These are phyloP conservation scores for Megastigmus dorsalis DNA, from an alignment of 2,888 invertebrate species.

Conservation along the genomic window DNA sequence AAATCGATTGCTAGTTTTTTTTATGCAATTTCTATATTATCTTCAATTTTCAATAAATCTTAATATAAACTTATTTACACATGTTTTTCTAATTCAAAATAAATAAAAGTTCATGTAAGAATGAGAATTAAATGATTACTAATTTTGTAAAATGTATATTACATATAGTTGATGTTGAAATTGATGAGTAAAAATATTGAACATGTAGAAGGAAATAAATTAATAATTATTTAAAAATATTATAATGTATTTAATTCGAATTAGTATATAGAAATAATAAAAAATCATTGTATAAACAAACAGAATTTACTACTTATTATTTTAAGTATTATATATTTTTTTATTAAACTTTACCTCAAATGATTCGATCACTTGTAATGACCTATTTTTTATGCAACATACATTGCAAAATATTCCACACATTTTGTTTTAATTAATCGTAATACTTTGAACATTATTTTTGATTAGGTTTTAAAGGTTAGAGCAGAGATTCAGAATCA, in stretches of 20 bases:
- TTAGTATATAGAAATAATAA: too few relatives aligned
- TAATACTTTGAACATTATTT: not conserved
- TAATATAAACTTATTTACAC: too few relatives aligned
- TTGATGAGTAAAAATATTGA: too few relatives aligned
- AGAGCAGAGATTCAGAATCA: too few relatives aligned
- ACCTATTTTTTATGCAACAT: not conserved
- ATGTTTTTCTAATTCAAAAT: too few relatives aligned
- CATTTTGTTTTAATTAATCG: slow-evolving; percentile 34
- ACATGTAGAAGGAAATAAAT: too few relatives aligned
- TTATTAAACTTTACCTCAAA: slow-evolving; percentile 43
- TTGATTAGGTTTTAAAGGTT: slow-evolving; percentile 23
- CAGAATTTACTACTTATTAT: too few relatives aligned
- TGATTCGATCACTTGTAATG: not conserved
- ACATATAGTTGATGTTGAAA: not conserved
- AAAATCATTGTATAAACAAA: too few relatives aligned
- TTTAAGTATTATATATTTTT: too few relatives aligned
- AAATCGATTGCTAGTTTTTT: too few relatives aligned
- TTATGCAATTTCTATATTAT: not conserved
- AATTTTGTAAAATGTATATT: not conserved
- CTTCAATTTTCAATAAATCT: not conserved
- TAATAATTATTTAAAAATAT: not conserved
- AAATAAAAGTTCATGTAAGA: not conserved
- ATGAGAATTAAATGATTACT: not conserved
- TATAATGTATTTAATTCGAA: not conserved
- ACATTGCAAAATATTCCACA: slow-evolving; percentile 52